Percentiles rank a stretch among this genome's conserved stretches.
Conservation (phyloP, 2,797 vertebrate genomes). For the Peromyscus nudipes region DNA sequence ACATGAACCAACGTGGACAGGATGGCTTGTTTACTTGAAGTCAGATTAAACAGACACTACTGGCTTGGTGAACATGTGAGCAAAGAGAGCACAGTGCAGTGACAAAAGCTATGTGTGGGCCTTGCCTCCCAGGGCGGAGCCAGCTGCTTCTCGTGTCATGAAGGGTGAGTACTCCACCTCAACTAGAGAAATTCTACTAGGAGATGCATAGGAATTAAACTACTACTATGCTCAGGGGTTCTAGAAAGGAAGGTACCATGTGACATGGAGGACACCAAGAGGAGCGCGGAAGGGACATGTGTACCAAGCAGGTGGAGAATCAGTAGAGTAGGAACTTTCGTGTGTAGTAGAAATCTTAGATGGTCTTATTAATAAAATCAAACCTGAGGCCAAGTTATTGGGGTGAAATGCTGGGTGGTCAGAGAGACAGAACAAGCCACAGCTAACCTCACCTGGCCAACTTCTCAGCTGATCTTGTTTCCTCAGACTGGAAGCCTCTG, state of each 20-base stretch:
- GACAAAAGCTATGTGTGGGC: not conserved
- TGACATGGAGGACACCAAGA: accelerated
- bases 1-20: not conserved
- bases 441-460: no score
- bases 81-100: not conserved
- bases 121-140: not conserved
- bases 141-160: not conserved
- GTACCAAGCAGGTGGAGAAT: not conserved
- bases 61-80: not conserved
- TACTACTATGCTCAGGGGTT: not conserved
- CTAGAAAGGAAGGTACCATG: not conserved
- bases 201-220: not conserved
- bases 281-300: not conserved
- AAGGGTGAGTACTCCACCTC: not conserved
- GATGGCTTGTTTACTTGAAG: not conserved
- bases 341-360: no score
- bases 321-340: not conserved
- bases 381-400: no score
- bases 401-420: no score
- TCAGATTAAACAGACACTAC: not conserved
- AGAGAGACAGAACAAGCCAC: no score
- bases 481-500: no score
- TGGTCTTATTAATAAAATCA: no score
- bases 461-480: no score
- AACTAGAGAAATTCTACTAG: not conserved